Conservation (phyloP, 2,888 invertebrate genomes). For the Strigamia crassipes region DNA sequence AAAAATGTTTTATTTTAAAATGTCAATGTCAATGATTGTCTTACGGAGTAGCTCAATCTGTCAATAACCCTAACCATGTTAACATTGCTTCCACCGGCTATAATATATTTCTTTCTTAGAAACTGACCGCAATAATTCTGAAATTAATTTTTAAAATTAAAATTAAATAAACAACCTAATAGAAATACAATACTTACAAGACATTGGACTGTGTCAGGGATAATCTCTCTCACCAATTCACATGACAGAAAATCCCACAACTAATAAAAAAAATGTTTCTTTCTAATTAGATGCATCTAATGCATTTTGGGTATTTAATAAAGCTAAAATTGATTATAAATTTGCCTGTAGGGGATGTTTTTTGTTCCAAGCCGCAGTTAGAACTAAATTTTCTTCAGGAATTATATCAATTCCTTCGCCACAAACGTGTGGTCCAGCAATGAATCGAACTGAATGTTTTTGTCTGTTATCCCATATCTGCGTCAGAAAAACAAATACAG, state of each 20-base stretch:
- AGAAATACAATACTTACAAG: slow-evolving; percentile 6
- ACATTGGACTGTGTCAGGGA: not conserved
- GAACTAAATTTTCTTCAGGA: slow-evolving; percentile 68
- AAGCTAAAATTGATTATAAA: too few relatives aligned
- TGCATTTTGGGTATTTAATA: not conserved
- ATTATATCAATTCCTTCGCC: slow-evolving; percentile 72
- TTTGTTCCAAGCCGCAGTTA: slow-evolving; percentile 70
- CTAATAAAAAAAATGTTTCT: not conserved
- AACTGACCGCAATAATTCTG: slow-evolving; percentile 45
- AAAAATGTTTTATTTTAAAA: too few relatives aligned
- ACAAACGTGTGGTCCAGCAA: slow-evolving; percentile 68
- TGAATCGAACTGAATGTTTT: slow-evolving; percentile 51
- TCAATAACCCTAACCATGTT: slow-evolving; percentile 44
- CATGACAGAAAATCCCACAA: slow-evolving; percentile 38
- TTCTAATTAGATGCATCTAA: not conserved
- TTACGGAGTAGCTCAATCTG: not conserved
- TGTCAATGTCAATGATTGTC: too few relatives aligned
- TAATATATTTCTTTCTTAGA: slow-evolving; percentile 44
- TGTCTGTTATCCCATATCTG: slow-evolving; percentile 45
- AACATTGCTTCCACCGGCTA: slow-evolving; percentile 39
- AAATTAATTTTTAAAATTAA: not conserved
- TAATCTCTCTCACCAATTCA: slow-evolving; percentile 32
- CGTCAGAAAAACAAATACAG: not conserved
- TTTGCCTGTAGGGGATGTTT: slow-evolving; percentile 67
- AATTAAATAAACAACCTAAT: not conserved